These are phyloP conservation scores for Oscheius sp. DNA, from an alignment of 2,888 invertebrate species.

Conservation along the genomic window DNA sequence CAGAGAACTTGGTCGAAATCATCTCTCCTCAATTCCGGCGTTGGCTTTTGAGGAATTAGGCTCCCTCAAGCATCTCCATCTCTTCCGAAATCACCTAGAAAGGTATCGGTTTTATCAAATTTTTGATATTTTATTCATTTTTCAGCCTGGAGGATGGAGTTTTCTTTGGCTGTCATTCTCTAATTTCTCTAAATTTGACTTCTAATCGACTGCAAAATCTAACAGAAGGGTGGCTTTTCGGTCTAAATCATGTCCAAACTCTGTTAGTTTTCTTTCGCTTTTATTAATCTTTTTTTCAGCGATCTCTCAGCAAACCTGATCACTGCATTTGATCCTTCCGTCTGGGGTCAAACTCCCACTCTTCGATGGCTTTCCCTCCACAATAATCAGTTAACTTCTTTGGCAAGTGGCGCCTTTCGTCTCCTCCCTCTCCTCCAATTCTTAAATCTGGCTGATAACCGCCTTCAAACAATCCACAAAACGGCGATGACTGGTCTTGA, in stretches of 20 bases:
- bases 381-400: constrained; percentile 45
- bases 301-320: constrained; percentile 53
- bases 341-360: constrained; percentile 50
- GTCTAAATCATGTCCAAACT: constrained; percentile 42
- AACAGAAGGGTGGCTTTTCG: constrained; percentile 54
- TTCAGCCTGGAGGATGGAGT: constrained; percentile 53
- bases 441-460: constrained; percentile 48
- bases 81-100: constrained; percentile 47
- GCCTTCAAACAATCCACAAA: constrained; percentile 48
- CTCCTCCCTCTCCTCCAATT: constrained; percentile 43
- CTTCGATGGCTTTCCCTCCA: constrained; percentile 47
- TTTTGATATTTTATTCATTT: background rate
- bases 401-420: constrained; percentile 53
- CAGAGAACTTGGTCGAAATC: constrained; percentile 15
- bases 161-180: constrained; percentile 47
- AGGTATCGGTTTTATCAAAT: background rate
- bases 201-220: constrained; percentile 47
- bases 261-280: constrained; percentile 40
- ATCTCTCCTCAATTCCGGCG: constrained; percentile 1
- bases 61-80: constrained; percentile 20
- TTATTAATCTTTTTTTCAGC: constrained; percentile 34
- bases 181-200: constrained; percentile 50
- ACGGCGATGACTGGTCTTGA: constrained; percentile 55
- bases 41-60: constrained; percentile 11
- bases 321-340: constrained; percentile 43